Percentiles rank a stretch among this genome's conserved stretches.
phyloP scores from a whole-genome alignment of 1,140 invertebrate genomes.

The Oncopodura yosiiana region DNA sequence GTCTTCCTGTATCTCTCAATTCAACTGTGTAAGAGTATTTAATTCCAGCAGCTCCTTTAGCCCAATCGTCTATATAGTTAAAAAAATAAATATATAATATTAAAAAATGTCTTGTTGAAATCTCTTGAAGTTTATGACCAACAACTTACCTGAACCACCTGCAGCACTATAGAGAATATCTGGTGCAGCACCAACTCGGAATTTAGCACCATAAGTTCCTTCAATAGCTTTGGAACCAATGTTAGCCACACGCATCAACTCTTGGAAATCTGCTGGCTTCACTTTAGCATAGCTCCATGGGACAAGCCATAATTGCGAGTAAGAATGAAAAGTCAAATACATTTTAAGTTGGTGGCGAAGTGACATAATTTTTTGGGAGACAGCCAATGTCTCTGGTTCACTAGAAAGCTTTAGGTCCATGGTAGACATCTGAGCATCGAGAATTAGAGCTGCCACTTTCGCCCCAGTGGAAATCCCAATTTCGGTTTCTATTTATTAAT shows the following conservation, averaged over 20 bases:
- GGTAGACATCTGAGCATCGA: constrained; percentile 79
- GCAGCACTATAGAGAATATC: constrained; percentile 52
- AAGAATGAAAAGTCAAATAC: constrained; percentile 76
- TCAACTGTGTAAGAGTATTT: constrained; percentile 84
- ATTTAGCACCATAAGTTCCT: constrained; percentile 54
- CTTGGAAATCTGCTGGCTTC: constrained; percentile 56
- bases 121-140: too few relatives aligned
- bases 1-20: constrained; percentile 60
- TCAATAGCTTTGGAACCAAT: constrained; percentile 55
- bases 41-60: constrained; percentile 61
- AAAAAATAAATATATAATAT: background rate
- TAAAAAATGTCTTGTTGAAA: too few relatives aligned
- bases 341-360: constrained; percentile 48
- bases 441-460: constrained; percentile 65
- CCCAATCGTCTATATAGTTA: constrained; percentile 68
- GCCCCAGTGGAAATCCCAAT: constrained; percentile 68
- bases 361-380: constrained; percentile 43
- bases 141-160: constrained; percentile 71
- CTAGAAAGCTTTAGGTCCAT: constrained; percentile 77
- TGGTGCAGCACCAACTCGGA: constrained; percentile 61
- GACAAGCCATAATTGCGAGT: constrained; percentile 73
- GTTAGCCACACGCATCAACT: constrained; percentile 53
- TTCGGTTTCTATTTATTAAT: constrained; percentile 68
- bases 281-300: constrained; percentile 62
- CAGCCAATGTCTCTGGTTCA: constrained; percentile 76